phyloP scores from a whole-genome alignment of 1,140 invertebrate genomes.

The Drosophila subobscura region DNA sequence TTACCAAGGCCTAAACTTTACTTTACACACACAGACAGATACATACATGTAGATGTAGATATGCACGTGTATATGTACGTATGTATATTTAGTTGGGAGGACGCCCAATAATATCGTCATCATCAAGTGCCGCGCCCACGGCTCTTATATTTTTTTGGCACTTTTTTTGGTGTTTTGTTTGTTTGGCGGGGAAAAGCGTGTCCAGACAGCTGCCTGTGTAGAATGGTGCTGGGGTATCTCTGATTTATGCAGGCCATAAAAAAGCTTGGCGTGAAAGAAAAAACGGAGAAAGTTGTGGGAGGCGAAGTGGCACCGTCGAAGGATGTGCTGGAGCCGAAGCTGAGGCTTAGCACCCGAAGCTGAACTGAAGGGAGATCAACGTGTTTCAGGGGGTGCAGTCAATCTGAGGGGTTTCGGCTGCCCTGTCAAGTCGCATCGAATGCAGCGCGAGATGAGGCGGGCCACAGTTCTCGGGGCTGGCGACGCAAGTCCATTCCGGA shows the following conservation, averaged over 20 bases:
- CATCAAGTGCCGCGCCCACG: slow-evolving; percentile 57
- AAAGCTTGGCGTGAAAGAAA: slow-evolving; percentile 46
- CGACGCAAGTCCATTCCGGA: too few relatives aligned
- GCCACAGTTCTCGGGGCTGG: not conserved
- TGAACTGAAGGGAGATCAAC: slow-evolving; percentile 41
- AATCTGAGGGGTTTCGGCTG: not conserved
- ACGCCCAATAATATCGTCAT: slow-evolving; percentile 51
- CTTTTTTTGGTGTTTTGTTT: too few relatives aligned
- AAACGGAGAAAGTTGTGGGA: not conserved
- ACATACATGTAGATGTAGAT: not conserved
- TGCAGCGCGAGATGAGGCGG: slow-evolving; percentile 7
- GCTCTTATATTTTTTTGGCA: not conserved
- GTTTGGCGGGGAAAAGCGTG: not conserved
- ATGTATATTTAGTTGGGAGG: slow-evolving; percentile 5
- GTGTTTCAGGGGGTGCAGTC: slow-evolving; percentile 15
- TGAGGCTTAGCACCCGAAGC: slow-evolving; percentile 21
- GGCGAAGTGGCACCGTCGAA: slow-evolving; percentile 12
- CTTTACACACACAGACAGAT: not conserved
- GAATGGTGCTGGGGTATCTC: slow-evolving; percentile 26
- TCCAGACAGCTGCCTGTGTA: slow-evolving; percentile 24
- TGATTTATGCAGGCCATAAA: slow-evolving; percentile 63
- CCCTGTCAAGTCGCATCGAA: slow-evolving; percentile 40
- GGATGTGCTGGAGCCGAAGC: not conserved
- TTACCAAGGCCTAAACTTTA: slow-evolving; percentile 56
- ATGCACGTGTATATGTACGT: not conserved